phyloP scores from a whole-genome alignment of 2,888 invertebrate species.

The Rhorus exstirpatorius region DNA sequence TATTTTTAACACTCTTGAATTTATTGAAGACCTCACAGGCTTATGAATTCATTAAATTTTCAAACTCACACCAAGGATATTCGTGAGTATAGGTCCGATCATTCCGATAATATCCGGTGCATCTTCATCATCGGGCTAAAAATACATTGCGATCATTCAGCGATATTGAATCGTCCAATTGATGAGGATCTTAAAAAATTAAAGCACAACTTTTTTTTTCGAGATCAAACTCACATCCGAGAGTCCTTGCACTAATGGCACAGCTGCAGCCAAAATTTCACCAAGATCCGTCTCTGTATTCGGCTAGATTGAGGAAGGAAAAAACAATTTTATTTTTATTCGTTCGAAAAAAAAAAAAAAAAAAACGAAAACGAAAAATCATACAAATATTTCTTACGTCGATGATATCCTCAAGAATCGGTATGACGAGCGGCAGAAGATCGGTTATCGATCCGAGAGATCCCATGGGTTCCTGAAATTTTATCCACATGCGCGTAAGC shows the following conservation, averaged over 20 bases:
- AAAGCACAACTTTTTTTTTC: not conserved
- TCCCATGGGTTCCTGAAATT: slow-evolving; percentile 72
- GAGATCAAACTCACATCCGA: slow-evolving; percentile 78
- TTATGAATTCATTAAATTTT: not conserved
- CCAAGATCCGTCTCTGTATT: slow-evolving; percentile 80
- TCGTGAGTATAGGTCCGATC: slow-evolving; percentile 75
- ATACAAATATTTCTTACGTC: slow-evolving; percentile 78
- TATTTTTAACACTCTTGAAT: not conserved
- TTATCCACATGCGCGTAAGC: not conserved
- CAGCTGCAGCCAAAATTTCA: slow-evolving; percentile 78
- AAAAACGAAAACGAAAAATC: slow-evolving; percentile 21
- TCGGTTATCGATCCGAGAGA: slow-evolving; percentile 81
- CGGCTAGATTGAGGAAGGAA: slow-evolving; percentile 75
- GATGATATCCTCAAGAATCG: slow-evolving; percentile 83
- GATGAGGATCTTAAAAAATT: not conserved
- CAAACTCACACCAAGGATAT: slow-evolving; percentile 70
- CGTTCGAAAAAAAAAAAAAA: not conserved
- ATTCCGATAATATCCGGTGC: slow-evolving; percentile 74
- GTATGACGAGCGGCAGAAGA: slow-evolving; percentile 80
- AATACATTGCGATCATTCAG: slow-evolving; percentile 4
- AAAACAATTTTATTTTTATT: slow-evolving; percentile 42
- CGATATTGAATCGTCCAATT: not conserved
- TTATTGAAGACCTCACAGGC: not conserved
- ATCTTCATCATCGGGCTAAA: slow-evolving; percentile 69
- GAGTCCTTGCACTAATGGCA: slow-evolving; percentile 82